A percentile compares a stretch with the other conserved stretches of the same genome.
Conservation (phyloP, 2,888 invertebrate genomes). For the Tipula helvola region DNA sequence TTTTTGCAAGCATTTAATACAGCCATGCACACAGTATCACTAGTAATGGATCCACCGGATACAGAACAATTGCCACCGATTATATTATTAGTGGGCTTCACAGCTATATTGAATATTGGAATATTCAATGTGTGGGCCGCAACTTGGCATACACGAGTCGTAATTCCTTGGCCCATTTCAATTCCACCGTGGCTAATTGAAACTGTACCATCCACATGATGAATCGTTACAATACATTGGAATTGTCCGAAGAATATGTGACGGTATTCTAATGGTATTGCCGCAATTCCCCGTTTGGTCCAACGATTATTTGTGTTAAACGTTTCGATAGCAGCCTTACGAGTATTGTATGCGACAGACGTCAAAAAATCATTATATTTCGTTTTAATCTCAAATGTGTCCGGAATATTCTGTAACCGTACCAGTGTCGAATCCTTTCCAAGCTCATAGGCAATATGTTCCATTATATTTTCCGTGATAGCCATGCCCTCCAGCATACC, state of each 20-base stretch:
- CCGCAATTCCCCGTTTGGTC: conserved; percentile 56
- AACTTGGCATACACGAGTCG: conserved; percentile 55
- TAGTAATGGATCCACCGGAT: conserved; percentile 53
- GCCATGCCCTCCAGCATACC: background rate
- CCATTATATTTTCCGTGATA: background rate
- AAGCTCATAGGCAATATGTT: conserved; percentile 24
- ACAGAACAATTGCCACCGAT: conserved; percentile 46
- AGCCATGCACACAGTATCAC: conserved; percentile 43
- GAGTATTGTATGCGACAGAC: background rate
- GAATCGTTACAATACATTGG: conserved; percentile 46
- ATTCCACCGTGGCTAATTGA: conserved; percentile 51
- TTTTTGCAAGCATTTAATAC: conserved; percentile 34
- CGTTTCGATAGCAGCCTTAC: conserved; percentile 39
- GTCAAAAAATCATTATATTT: background rate
- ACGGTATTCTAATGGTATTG: conserved; percentile 52
- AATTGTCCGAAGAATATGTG: conserved; percentile 36
- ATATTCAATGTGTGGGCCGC: conserved; percentile 54
- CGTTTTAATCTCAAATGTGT: conserved; percentile 17
- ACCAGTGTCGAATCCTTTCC: conserved; percentile 47
- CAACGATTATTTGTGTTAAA: conserved; percentile 57
- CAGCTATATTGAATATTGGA: conserved; percentile 45
- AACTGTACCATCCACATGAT: conserved; percentile 53
- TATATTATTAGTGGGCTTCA: conserved; percentile 47
- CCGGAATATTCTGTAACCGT: conserved; percentile 41
- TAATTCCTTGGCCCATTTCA: conserved; percentile 65